Conservation (phyloP, 2,797 vertebrate genomes). For the Pseudomugil gertrudae region DNA sequence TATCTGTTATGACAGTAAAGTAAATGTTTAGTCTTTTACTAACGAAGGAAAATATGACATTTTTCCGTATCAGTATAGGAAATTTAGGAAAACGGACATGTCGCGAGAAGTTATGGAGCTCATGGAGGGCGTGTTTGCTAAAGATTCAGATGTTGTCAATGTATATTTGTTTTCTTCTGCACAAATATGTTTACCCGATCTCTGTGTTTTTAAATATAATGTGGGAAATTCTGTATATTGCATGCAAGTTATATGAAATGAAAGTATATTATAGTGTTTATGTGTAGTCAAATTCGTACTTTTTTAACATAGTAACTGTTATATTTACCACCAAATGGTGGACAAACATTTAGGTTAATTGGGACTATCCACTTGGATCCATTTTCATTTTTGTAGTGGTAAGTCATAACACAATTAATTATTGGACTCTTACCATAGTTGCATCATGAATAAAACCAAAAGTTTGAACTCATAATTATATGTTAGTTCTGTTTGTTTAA, state of each 20-base stretch:
- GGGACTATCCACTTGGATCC: too few species aligned
- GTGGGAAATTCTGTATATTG: neutral
- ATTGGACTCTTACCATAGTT: neutral
- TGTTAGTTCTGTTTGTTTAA: slow-evolving; percentile 2
- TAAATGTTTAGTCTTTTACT: neutral
- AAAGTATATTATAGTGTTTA: neutral
- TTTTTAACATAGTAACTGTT: neutral
- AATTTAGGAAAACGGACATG: slow-evolving; percentile 2
- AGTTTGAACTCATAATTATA: neutral
- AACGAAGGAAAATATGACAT: fast-evolving
- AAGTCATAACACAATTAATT: neutral
- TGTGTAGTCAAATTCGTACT: neutral
- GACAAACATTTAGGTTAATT: too few species aligned
- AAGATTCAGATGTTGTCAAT: neutral
- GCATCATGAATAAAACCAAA: neutral
- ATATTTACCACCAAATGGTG: too few species aligned
- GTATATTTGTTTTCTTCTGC: neutral
- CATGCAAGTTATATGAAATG: neutral
- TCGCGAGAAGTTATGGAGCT: neutral
- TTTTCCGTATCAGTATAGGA: neutral
- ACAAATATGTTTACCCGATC: neutral
- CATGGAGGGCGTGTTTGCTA: slow-evolving; percentile 37
- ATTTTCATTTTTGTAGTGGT: neutral
- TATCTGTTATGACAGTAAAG: neutral
- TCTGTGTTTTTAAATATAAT: neutral